These are phyloP conservation scores for Coenobita brevimanus DNA, from an alignment of 1,140 invertebrate species.

Conservation along the genomic window DNA sequence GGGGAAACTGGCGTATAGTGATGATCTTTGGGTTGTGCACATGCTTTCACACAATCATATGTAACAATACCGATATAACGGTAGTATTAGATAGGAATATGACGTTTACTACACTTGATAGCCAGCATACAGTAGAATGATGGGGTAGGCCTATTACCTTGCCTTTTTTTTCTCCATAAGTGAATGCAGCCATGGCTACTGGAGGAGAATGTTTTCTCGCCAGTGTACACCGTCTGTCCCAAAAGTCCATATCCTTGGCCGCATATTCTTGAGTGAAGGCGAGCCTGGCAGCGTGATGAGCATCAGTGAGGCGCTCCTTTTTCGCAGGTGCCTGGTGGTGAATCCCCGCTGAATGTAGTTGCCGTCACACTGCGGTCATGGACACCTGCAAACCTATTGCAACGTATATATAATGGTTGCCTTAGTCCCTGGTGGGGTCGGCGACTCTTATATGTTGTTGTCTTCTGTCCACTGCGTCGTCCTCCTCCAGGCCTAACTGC, in stretches of 20 bases:
- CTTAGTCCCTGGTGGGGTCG: too few relatives aligned
- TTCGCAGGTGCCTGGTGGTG: not conserved
- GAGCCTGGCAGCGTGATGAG: not conserved
- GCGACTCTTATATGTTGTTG: too few relatives aligned
- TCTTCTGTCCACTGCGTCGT: too few relatives aligned
- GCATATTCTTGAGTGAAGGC: not conserved
- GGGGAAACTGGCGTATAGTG: too few relatives aligned
- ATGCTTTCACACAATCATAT: not conserved
- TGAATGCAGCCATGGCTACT: not conserved
- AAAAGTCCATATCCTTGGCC: not conserved
- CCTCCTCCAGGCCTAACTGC: too few relatives aligned
- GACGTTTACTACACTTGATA: too few relatives aligned
- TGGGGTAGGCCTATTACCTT: slow-evolving; percentile 1
- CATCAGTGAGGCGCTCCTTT: not conserved
- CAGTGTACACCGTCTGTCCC: too few relatives aligned
- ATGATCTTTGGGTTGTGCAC: too few relatives aligned
- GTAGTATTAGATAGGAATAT: not conserved
- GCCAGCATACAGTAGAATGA: not conserved
- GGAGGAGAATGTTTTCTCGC: not conserved
- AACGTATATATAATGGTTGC: too few relatives aligned
- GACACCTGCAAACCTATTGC: slow-evolving; percentile 1
- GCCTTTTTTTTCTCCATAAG: slow-evolving; percentile 10
- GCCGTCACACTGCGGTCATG: too few relatives aligned
- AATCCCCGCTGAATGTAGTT: too few relatives aligned
- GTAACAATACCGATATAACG: not conserved